These are phyloP conservation scores for Hybos culiciformis DNA, from an alignment of 2,888 invertebrate species.

Conservation along the genomic window DNA sequence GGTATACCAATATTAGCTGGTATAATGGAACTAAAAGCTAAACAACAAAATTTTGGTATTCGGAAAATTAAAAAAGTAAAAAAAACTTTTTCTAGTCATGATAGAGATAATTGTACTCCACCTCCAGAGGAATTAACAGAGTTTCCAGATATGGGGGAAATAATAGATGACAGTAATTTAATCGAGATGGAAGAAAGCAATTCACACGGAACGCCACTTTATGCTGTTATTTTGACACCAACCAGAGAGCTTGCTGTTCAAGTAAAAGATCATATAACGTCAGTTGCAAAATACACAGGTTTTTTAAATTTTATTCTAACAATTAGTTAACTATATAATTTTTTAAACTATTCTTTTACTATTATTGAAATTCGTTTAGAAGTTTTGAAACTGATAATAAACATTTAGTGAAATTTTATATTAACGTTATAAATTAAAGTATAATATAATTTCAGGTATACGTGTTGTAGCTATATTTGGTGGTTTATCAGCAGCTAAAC, in stretches of 20 bases:
- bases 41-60: slow-evolving; percentile 29
- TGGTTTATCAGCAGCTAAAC: slow-evolving; percentile 88
- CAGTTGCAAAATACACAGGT: slow-evolving; percentile 64
- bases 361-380: neutral
- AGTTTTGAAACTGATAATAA: neutral
- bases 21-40: slow-evolving; percentile 55
- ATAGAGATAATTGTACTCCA: slow-evolving; percentile 35
- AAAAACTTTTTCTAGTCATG: slow-evolving; percentile 10
- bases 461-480: slow-evolving; percentile 78
- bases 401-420: neutral
- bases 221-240: slow-evolving; percentile 83
- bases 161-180: slow-evolving; percentile 19
- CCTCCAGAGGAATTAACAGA: slow-evolving; percentile 26
- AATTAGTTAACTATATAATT: neutral
- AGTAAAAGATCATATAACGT: slow-evolving; percentile 70
- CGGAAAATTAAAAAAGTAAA: slow-evolving; percentile 22
- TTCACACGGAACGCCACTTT: slow-evolving; percentile 37
- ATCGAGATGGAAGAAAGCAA: slow-evolving; percentile 15
- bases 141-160: slow-evolving; percentile 17
- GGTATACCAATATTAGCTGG: slow-evolving; percentile 85
- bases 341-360: neutral
- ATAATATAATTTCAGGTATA: slow-evolving; percentile 30
- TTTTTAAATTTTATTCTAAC: neutral
- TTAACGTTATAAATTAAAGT: neutral
- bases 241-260: slow-evolving; percentile 94